Evolutionary conservation across 1,140 invertebrate genomes (phyloP), one percentile per base, ranked within the genome.

Genomic region (Pantala flavescens): DNA sequence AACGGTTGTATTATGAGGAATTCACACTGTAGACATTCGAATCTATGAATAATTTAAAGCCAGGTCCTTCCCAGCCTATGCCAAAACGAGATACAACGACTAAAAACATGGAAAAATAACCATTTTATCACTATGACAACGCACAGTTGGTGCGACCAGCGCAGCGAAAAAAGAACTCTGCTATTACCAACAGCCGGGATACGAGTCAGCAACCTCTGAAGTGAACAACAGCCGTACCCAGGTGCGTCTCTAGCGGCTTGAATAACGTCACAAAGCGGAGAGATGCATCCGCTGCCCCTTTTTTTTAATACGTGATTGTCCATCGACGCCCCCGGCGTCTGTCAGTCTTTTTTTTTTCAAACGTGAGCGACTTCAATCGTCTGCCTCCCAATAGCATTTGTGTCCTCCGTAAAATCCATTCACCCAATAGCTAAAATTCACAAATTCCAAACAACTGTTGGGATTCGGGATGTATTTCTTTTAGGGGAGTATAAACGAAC

Each of bases 71-170:
- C 28, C 28, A 36, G 28, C 28, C 28, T 36, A 36, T 36, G 28
- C 28, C 28, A 36, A n/a, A 36, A 36, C 28, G 28, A 36, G 28
- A 36, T 9, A 36, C 28, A 36, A 36, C 9, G 28, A 36, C 28
- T 36, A 36, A 36, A 36, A 36, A 36, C 28, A 36, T 36, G 28
- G 28, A 36, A 36, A 36, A 36, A 36, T 36, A 36, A 36, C 28
- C 2, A 36, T 36, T 36, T 36, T 36, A 36, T 36, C 28, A 9
- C 28, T 36, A 36, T 36, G 28, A 36, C 14, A 63, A 63, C 49
- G n/a, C 49, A 63, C 49, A 63, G 49, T 63, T 63, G 49, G 49
- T 63, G 49, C 49, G 49, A 63, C 49, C 49, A 63, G 49, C 49
- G 49, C 49, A 63, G 49, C 49, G 49, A 3, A 63, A 14, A 3